phyloP scores from a whole-genome alignment of 2,797 vertebrate species.

The Lacerta viridis region DNA sequence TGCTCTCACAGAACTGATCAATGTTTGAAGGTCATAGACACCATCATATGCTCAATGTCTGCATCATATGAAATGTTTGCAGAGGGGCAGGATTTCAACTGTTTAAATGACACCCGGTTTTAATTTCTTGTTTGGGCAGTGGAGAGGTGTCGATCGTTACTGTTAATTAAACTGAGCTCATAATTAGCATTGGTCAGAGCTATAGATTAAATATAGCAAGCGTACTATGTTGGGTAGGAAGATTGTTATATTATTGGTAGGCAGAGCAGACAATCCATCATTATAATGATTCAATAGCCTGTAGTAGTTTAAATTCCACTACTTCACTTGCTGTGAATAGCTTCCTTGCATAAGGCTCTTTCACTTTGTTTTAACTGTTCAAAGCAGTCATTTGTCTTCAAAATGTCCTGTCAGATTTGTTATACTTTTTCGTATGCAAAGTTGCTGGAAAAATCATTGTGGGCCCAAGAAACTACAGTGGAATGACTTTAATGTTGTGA shows the following conservation, averaged over 20 bases:
- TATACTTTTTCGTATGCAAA: slow-evolving; percentile 38
- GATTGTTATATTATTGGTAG: slow-evolving; percentile 64
- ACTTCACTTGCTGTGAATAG: slow-evolving; percentile 51
- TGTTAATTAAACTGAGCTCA: slow-evolving; percentile 44
- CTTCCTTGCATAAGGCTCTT: slow-evolving; percentile 64
- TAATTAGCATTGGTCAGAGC: slow-evolving; percentile 46
- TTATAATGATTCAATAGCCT: slow-evolving; percentile 63
- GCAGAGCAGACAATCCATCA: slow-evolving; percentile 67
- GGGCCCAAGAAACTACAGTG: slow-evolving; percentile 43
- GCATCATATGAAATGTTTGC: not conserved
- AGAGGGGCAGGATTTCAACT: slow-evolving; percentile 22
- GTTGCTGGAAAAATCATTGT: slow-evolving; percentile 55
- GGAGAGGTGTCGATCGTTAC: slow-evolving; percentile 40
- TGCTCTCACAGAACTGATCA: not conserved
- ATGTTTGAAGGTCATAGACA: not conserved
- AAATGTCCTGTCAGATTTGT: slow-evolving; percentile 57
- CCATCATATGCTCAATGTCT: slow-evolving; percentile 10
- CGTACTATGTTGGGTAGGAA: slow-evolving; percentile 54
- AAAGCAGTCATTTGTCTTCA: slow-evolving; percentile 70
- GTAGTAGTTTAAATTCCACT: slow-evolving; percentile 68
- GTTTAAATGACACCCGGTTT: not conserved
- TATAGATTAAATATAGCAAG: slow-evolving; percentile 62
- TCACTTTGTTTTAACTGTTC: slow-evolving; percentile 66
- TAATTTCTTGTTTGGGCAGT: not conserved
- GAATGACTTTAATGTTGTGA: slow-evolving; percentile 52